These are phyloP conservation scores for Drosophila cracens DNA, from an alignment of 2,888 invertebrate genomes.

Conservation along the genomic window DNA sequence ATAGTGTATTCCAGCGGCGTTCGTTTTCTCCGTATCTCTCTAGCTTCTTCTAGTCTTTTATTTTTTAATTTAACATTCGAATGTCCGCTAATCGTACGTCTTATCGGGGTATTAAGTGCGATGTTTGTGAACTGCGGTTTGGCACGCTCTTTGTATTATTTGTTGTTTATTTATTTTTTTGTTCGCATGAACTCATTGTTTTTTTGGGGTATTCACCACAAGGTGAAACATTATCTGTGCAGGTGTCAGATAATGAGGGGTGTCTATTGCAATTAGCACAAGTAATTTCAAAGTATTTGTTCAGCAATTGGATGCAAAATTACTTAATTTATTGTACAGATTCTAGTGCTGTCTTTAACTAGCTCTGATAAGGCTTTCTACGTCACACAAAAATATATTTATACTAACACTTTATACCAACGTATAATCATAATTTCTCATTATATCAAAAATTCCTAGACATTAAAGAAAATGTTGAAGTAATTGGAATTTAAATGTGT, in stretches of 20 bases:
- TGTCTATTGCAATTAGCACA: slow-evolving; percentile 69
- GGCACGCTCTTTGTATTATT: slow-evolving; percentile 61
- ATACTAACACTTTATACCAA: background rate
- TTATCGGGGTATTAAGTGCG: slow-evolving; percentile 74
- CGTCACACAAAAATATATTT: background rate
- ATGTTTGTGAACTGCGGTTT: slow-evolving; percentile 62
- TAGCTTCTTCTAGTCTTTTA: background rate
- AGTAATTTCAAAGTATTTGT: slow-evolving; percentile 69
- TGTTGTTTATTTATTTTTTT: background rate
- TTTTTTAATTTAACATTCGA: slow-evolving; percentile 52
- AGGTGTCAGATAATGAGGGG: slow-evolving; percentile 44
- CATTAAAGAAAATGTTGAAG: background rate
- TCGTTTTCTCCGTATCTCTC: background rate
- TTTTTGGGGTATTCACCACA: slow-evolving; percentile 75
- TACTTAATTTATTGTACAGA: background rate
- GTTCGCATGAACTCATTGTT: slow-evolving; percentile 49
- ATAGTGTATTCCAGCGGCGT: slow-evolving; percentile 24
- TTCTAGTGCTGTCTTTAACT: background rate
- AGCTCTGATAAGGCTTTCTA: background rate
- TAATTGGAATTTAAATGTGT: background rate
- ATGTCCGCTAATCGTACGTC: slow-evolving; percentile 66
- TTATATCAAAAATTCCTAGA: background rate
- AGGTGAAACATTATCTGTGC: slow-evolving; percentile 59
- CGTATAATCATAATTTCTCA: background rate
- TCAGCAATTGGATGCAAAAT: background rate